Evolutionary conservation across 2,888 invertebrate genomes (phyloP).

Genomic region (Drosophila siamana): DNA sequence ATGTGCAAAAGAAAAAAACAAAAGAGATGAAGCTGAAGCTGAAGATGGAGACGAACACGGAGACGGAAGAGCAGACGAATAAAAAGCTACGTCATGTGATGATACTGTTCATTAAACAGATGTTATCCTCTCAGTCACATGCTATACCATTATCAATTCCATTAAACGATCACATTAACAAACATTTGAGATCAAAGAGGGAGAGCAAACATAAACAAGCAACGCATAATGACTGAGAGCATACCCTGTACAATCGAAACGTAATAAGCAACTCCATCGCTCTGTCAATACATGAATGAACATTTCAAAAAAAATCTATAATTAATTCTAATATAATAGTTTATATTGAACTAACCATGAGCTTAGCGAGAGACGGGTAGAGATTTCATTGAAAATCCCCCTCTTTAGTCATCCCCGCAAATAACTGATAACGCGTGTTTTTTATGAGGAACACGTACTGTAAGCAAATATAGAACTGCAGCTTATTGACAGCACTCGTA

Average conservation of each 20-base stretch:
- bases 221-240: neutral
- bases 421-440: constrained; percentile 31
- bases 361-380: neutral
- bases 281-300: neutral
- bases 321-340: neutral
- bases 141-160: constrained; percentile 8
- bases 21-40: neutral
- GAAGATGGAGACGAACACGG: neutral
- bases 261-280: neutral
- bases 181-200: constrained; percentile 10
- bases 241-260: neutral
- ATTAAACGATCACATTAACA: constrained; percentile 5
- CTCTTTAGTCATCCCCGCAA: constrained; percentile 3
- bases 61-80: neutral
- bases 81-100: constrained; percentile 35
- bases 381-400: constrained; percentile 19
- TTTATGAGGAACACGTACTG: constrained; percentile 17
- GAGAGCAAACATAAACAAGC: neutral
- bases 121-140: constrained; percentile 14
- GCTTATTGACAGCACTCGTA: constrained; percentile 3
- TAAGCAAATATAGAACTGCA: constrained; percentile 14
- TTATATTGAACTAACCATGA: neutral
- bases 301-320: neutral
- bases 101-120: neutral
- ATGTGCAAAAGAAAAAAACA: constrained; percentile 36